phyloP scores from a whole-genome alignment of 2,113 vertebrate genomes.

The Gavialis gangeticus region DNA sequence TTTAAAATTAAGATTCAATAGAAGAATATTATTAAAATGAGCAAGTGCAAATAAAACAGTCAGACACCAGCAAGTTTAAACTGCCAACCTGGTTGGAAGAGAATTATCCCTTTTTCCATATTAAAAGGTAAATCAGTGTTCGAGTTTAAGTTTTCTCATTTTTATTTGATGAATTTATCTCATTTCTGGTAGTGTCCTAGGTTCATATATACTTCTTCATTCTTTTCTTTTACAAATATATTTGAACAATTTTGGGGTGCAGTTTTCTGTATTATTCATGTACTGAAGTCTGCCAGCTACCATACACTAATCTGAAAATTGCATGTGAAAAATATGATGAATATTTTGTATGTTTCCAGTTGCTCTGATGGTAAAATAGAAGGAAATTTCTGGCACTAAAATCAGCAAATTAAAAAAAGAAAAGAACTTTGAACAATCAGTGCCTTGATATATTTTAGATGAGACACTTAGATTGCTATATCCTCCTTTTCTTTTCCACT shows the following conservation, averaged over 20 bases:
- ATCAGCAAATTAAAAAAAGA: background rate
- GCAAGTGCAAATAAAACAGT: conserved; percentile 1
- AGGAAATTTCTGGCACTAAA: background rate
- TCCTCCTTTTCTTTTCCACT: background rate
- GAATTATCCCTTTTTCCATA: background rate
- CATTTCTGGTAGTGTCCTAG: background rate
- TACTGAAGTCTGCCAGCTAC: background rate
- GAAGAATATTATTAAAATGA: conserved; percentile 1
- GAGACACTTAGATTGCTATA: background rate
- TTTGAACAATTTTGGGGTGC: background rate
- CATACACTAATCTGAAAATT: conserved; percentile 5
- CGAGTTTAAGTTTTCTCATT: background rate
- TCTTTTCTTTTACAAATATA: background rate
- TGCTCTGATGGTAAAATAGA: background rate
- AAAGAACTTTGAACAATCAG: background rate
- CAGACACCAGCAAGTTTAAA: background rate
- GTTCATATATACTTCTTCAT: background rate
- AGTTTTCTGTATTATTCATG: conserved; percentile 1
- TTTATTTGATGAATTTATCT: background rate
- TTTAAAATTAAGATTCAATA: conserved; percentile 1
- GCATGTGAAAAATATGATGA: background rate
- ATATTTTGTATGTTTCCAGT: background rate
- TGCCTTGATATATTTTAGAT: background rate
- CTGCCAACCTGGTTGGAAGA: background rate
- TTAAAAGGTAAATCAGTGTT: conserved; percentile 12